Percentiles rank a stretch among this genome's conserved stretches.
phyloP scores from a whole-genome alignment of 1,140 invertebrate species.

The Cotesia chilonis region DNA sequence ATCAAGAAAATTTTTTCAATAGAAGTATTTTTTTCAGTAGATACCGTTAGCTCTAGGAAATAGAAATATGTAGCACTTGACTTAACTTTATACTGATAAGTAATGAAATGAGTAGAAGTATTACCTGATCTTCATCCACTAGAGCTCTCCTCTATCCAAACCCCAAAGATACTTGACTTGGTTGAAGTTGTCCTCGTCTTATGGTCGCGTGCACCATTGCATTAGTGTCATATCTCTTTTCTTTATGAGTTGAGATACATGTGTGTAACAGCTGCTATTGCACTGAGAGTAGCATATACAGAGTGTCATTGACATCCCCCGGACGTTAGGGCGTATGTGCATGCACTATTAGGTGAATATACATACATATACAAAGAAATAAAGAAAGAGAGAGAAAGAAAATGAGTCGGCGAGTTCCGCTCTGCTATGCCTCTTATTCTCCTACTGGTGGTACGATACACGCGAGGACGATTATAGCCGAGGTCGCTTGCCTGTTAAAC shows the following conservation, averaged over 20 bases:
- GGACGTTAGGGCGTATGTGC: slow-evolving; percentile 16
- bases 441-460: slow-evolving; percentile 56
- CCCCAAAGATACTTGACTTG: slow-evolving; percentile 27
- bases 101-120: slow-evolving; percentile 38
- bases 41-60: slow-evolving; percentile 30
- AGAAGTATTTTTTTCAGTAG: too few species aligned
- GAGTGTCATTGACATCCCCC: slow-evolving; percentile 62
- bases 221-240: slow-evolving; percentile 39
- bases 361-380: slow-evolving; percentile 27
- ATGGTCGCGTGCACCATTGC: slow-evolving; percentile 33
- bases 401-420: slow-evolving; percentile 1
- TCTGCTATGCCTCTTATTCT: slow-evolving; percentile 43
- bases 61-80: slow-evolving; percentile 58
- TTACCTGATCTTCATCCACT: slow-evolving; percentile 30
- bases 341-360: slow-evolving; percentile 17
- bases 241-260: slow-evolving; percentile 49
- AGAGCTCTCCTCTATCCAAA: background rate
- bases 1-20: too few species aligned
- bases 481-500: slow-evolving; percentile 27
- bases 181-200: slow-evolving; percentile 32
- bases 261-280: slow-evolving; percentile 55
- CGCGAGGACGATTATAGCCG: slow-evolving; percentile 58
- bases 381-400: background rate
- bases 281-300: slow-evolving; percentile 20
- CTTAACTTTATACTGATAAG: slow-evolving; percentile 43